Evolutionary conservation across 1,140 invertebrate genomes (phyloP).

Genomic region (Diachasma alloeum): DNA sequence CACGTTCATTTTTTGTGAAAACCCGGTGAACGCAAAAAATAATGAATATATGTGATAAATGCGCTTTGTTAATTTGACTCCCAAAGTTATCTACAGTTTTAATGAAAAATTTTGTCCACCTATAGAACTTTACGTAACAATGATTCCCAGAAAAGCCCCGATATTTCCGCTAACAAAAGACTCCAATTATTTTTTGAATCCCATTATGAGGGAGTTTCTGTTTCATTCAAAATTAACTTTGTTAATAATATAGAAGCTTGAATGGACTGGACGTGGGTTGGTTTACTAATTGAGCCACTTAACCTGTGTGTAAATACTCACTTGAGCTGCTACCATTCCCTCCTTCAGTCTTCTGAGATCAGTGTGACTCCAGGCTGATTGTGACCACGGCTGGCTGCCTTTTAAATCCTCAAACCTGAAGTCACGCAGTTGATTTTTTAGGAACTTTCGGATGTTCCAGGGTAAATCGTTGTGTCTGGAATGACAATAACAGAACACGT

Average conservation of each 20-base stretch:
- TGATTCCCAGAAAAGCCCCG: neutral
- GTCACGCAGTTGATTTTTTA: constrained; percentile 85
- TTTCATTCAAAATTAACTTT: neutral
- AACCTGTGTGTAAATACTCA: constrained; percentile 54
- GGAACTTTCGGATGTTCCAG: constrained; percentile 87
- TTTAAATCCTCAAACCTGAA: constrained; percentile 82
- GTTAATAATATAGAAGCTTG: neutral
- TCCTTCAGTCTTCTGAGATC: constrained; percentile 81
- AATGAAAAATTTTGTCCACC: too few species aligned
- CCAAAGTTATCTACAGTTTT: too few species aligned
- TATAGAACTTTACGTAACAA: neutral
- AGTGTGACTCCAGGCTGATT: constrained; percentile 82
- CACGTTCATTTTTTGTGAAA: neutral
- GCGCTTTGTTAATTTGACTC: too few species aligned
- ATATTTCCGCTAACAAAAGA: neutral
- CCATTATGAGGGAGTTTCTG: neutral
- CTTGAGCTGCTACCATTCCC: constrained; percentile 86
- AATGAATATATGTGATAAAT: neutral
- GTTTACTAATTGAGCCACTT: neutral
- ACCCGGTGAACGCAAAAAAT: neutral
- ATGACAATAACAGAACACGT: constrained; percentile 45
- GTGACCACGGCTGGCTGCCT: constrained; percentile 79
- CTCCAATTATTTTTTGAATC: neutral
- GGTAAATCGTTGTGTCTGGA: constrained; percentile 90
- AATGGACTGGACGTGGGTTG: neutral